Conservation (phyloP, 1,140 invertebrate genomes). For the Drosophila rufa region DNA sequence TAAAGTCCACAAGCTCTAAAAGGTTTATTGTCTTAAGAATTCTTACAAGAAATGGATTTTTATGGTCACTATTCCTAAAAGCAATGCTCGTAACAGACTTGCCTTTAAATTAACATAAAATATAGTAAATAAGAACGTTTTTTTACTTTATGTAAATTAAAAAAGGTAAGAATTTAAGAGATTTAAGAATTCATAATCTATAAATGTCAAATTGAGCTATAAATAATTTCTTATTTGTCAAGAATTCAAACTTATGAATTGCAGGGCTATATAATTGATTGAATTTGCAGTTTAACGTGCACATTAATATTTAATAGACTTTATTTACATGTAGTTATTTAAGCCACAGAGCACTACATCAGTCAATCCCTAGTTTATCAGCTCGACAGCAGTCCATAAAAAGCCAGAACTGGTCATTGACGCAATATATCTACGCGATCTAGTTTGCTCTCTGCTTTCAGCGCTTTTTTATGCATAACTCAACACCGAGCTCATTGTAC, state of each 20-base stretch:
- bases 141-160: no score
- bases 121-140: no score
- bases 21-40: neutral
- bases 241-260: neutral
- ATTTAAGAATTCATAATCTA: no score
- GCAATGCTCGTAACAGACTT: neutral
- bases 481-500: conserved; percentile 19
- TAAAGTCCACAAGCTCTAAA: neutral
- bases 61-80: no score
- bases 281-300: neutral
- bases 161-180: no score
- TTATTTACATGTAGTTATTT: conserved; percentile 8
- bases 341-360: neutral
- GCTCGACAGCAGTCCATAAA: conserved; percentile 12
- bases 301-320: conserved; percentile 20
- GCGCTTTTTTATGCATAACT: conserved; percentile 20
- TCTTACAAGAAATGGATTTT: no score
- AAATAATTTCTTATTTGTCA: neutral
- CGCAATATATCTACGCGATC: conserved; percentile 20
- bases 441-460: conserved; percentile 12
- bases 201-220: neutral
- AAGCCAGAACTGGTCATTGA: conserved; percentile 15
- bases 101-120: no score
- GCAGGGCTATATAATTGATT: neutral
- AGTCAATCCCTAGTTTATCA: conserved; percentile 16